Percentiles rank a stretch among this genome's conserved stretches.
Evolutionary conservation across 2,797 vertebrate genomes (phyloP).

Genomic region (Delichon dasypus): DNA sequence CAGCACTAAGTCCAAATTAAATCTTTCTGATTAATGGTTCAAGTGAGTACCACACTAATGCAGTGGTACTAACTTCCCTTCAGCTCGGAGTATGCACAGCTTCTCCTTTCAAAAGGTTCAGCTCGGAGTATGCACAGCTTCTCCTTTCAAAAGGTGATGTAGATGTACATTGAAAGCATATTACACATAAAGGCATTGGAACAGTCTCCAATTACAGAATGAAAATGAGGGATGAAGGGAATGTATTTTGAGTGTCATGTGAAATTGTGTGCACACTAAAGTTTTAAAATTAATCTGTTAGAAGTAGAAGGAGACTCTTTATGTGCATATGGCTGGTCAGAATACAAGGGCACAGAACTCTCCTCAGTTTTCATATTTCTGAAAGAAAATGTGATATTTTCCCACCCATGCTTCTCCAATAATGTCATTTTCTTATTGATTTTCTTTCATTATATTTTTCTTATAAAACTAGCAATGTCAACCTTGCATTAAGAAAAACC

Average conservation of each 20-base stretch:
- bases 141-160: background rate
- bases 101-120: background rate
- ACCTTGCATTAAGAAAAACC: constrained; percentile 25
- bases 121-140: background rate
- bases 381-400: background rate
- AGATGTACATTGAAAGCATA: background rate
- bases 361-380: background rate
- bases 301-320: background rate
- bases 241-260: background rate
- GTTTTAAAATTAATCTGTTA: background rate
- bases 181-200: background rate
- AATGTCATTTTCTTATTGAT: background rate
- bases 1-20: background rate
- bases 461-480: constrained; percentile 21
- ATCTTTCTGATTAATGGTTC: background rate
- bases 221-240: background rate
- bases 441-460: constrained; percentile 7
- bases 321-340: background rate
- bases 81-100: background rate
- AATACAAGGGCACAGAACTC: background rate
- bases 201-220: background rate
- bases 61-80: background rate
- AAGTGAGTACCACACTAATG: background rate
- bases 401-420: background rate
- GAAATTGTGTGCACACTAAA: background rate